Conservation (phyloP, 1,140 invertebrate genomes). For the Hylyphantes graminicola region DNA sequence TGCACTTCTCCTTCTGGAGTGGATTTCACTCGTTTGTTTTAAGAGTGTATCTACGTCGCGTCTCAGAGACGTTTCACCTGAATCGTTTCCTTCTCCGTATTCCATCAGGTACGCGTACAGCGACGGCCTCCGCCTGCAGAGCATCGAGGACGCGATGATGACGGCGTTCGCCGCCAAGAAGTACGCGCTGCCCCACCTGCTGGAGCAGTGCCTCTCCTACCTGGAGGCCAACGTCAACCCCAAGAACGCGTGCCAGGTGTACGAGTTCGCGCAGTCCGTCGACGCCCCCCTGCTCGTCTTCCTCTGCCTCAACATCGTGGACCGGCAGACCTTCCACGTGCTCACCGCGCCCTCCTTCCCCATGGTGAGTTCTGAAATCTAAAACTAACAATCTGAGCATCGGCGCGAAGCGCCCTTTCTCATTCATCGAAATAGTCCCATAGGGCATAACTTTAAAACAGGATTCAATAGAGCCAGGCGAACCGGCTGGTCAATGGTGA, state of each 20-base stretch:
- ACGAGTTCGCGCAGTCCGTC: conserved; percentile 64
- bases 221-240: conserved; percentile 64
- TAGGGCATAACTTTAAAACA: too few relatives aligned
- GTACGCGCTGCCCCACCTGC: conserved; percentile 64
- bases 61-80: too few relatives aligned
- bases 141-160: conserved; percentile 65
- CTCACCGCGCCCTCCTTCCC: conserved; percentile 61
- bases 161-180: conserved; percentile 65
- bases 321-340: conserved; percentile 65
- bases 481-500: too few relatives aligned
- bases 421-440: too few relatives aligned
- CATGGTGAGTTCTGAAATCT: conserved; percentile 21
- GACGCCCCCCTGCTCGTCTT: conserved; percentile 64
- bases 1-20: too few relatives aligned
- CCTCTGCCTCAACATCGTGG: conserved; percentile 65
- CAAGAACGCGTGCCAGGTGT: conserved; percentile 64
- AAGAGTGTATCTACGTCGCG: too few relatives aligned
- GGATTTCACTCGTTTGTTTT: too few relatives aligned
- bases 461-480: too few relatives aligned
- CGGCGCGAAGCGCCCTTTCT: too few relatives aligned
- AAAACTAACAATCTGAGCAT: too few relatives aligned
- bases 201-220: conserved; percentile 64
- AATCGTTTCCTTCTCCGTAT: too few relatives aligned
- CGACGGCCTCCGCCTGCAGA: conserved; percentile 64
- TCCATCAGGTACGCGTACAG: conserved; percentile 60